Conservation (phyloP, 2,113 vertebrate genomes). For the Thunnus thynnus region DNA sequence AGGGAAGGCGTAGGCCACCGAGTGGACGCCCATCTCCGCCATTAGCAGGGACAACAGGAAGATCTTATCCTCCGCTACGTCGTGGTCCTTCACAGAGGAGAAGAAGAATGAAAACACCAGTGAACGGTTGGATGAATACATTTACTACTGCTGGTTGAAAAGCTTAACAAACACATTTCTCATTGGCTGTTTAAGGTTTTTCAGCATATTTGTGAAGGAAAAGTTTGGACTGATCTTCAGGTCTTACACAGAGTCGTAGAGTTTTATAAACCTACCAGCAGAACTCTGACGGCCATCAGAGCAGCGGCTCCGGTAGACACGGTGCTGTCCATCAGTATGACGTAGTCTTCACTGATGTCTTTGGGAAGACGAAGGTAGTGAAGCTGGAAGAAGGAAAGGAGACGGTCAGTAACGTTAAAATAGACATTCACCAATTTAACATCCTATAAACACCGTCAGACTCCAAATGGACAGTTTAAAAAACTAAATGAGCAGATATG, state of each 20-base stretch:
- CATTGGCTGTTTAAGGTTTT: no score
- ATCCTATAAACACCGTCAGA: no score
- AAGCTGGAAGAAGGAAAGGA: constrained; percentile 78
- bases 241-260: no score
- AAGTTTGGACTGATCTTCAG: no score
- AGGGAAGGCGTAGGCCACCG: constrained; percentile 93
- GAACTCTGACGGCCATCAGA: constrained; percentile 91
- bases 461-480: no score
- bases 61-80: constrained; percentile 93
- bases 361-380: constrained; percentile 93
- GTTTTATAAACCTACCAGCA: constrained; percentile 83
- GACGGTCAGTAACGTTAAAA: not conserved
- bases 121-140: no score
- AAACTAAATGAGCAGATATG: no score
- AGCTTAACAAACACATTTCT: no score
- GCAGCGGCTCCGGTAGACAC: constrained; percentile 92
- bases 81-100: constrained; percentile 86
- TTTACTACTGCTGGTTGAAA: no score
- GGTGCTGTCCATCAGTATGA: constrained; percentile 95
- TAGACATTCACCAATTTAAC: no score
- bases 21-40: constrained; percentile 94
- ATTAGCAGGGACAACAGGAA: constrained; percentile 92
- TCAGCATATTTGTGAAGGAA: no score
- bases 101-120: not conserved
- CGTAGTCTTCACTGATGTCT: constrained; percentile 93